A percentile compares a stretch with the other conserved stretches of the same genome.
phyloP scores from a whole-genome alignment of 64 coral and sea anemone genomes.

The Montipora sp. region DNA sequence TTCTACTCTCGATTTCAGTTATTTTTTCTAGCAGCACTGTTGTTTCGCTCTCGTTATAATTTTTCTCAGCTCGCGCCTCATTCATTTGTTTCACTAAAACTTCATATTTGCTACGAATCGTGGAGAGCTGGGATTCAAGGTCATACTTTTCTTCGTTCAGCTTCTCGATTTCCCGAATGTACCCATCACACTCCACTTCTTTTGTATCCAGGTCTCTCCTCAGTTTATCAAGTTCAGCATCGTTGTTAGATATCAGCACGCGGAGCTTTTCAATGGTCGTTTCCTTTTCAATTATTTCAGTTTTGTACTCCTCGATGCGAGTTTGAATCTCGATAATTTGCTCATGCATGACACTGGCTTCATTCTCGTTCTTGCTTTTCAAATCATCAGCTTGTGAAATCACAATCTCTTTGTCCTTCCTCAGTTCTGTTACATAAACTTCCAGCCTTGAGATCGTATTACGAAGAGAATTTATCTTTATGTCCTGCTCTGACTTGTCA shows the following conservation, averaged over 20 bases:
- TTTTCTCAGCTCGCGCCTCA: conserved; percentile 66
- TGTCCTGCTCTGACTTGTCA: conserved; percentile 79
- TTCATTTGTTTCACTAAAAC: conserved; percentile 71
- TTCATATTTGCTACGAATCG: conserved; percentile 78
- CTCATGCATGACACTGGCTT: conserved; percentile 65
- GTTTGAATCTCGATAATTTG: conserved; percentile 86
- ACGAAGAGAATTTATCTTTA: conserved; percentile 78
- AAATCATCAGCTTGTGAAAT: conserved; percentile 66
- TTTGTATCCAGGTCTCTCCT: conserved; percentile 92
- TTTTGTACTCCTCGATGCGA: conserved; percentile 86
- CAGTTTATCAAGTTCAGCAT: conserved; percentile 83
- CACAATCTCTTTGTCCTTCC: conserved; percentile 67
- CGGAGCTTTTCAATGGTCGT: conserved; percentile 87
- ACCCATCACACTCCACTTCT: conserved; percentile 88
- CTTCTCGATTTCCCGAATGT: conserved; percentile 91
- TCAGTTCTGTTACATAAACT: conserved; percentile 31
- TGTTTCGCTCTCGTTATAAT: conserved; percentile 70
- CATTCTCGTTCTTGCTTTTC: conserved; percentile 67
- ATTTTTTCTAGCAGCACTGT: conserved; percentile 69
- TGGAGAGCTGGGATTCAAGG: conserved; percentile 84
- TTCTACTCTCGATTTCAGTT: conserved; percentile 77
- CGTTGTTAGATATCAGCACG: conserved; percentile 84
- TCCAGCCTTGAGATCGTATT: conserved; percentile 60
- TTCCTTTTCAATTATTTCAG: conserved; percentile 93
- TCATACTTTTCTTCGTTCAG: conserved; percentile 92